Conservation (phyloP, 2,888 invertebrate species). For the Lottia gigantea region DNA sequence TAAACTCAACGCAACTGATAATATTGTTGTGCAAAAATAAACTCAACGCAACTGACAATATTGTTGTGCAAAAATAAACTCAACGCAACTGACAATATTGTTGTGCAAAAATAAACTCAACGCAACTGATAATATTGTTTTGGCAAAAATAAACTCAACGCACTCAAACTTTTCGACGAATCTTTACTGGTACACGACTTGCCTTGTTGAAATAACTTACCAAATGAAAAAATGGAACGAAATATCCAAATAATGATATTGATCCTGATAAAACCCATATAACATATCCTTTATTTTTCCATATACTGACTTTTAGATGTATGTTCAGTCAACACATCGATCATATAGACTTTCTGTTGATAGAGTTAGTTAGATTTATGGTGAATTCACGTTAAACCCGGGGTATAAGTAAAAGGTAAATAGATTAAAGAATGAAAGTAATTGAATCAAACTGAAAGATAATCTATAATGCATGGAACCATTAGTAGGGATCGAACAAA, state of each 20-base stretch:
- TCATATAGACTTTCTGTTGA: conserved; percentile 48
- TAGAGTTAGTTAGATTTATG: conserved; percentile 21
- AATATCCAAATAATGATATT: conserved; percentile 84
- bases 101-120: too few relatives aligned
- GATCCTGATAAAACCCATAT: conserved; percentile 88
- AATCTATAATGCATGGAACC: too few relatives aligned
- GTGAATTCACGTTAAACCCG: conserved; percentile 57
- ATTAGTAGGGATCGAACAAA: too few relatives aligned
- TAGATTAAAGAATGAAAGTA: conserved; percentile 68
- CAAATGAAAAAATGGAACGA: conserved; percentile 92
- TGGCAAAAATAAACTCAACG: too few relatives aligned
- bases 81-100: too few relatives aligned
- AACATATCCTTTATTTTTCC: conserved; percentile 83
- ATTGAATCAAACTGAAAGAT: conserved; percentile 55
- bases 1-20: too few relatives aligned
- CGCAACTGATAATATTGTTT: too few relatives aligned
- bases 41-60: too few relatives aligned
- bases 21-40: too few relatives aligned
- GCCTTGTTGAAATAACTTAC: conserved; percentile 68
- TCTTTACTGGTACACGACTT: too few relatives aligned
- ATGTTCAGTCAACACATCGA: conserved; percentile 68
- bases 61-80: too few relatives aligned
- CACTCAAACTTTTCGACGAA: too few relatives aligned
- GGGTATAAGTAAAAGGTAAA: conserved; percentile 78
- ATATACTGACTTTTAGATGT: conserved; percentile 76